These are phyloP conservation scores for Drosophila quadrilineata DNA, from an alignment of 1,140 invertebrate species.

Conservation along the genomic window DNA sequence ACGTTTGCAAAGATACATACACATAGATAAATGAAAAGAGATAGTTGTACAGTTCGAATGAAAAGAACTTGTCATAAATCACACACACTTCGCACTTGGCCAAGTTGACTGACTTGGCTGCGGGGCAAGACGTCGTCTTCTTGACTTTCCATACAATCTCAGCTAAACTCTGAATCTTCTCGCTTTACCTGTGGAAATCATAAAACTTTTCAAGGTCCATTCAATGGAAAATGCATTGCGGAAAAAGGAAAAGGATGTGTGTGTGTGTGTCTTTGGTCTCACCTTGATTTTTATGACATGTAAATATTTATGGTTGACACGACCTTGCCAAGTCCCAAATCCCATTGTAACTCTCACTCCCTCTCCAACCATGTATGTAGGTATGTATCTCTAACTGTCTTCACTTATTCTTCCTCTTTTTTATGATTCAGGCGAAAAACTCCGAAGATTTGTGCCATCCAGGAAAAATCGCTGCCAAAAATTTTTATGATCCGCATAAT, in stretches of 20 bases:
- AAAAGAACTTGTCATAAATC: slow-evolving; percentile 69
- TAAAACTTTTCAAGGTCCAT: slow-evolving; percentile 64
- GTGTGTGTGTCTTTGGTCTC: slow-evolving; percentile 18
- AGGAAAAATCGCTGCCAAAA: slow-evolving; percentile 48
- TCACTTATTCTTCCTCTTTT: slow-evolving; percentile 28
- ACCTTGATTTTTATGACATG: slow-evolving; percentile 76
- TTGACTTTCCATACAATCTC: slow-evolving; percentile 45
- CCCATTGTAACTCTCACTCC: neutral
- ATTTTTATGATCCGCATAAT: slow-evolving; percentile 68
- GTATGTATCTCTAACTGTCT: neutral
- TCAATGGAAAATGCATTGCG: slow-evolving; percentile 72
- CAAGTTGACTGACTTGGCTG: slow-evolving; percentile 68
- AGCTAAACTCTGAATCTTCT: neutral
- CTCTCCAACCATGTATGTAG: too few relatives aligned
- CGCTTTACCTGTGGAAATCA: neutral
- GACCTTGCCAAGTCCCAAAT: slow-evolving; percentile 53
- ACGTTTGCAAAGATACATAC: neutral
- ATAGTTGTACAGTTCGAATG: slow-evolving; percentile 54
- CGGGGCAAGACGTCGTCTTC: too few relatives aligned
- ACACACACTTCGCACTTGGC: slow-evolving; percentile 30
- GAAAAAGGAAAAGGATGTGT: slow-evolving; percentile 56
- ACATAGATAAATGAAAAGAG: neutral
- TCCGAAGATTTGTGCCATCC: slow-evolving; percentile 11
- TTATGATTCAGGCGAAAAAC: slow-evolving; percentile 65
- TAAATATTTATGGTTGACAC: slow-evolving; percentile 77